A percentile compares a stretch with the other conserved stretches of the same genome.
Conservation (phyloP, 1,140 invertebrate species). For the Drosophila parabipectinata region DNA sequence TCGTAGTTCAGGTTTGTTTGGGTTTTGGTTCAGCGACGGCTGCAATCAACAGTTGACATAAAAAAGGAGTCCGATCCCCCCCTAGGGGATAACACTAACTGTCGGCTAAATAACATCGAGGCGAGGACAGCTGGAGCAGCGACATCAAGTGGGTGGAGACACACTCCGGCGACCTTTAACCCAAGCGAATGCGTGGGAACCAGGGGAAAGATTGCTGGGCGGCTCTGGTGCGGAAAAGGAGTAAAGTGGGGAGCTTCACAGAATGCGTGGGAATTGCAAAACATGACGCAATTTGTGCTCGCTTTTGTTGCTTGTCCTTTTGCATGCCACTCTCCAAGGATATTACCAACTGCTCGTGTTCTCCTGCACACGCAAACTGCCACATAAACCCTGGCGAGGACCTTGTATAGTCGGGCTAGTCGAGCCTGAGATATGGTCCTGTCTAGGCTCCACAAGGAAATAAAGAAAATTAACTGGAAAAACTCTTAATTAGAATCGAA, state of each 20-base stretch:
- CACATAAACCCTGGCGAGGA: constrained; percentile 20
- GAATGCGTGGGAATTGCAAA: constrained; percentile 67
- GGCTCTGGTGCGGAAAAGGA: not conserved
- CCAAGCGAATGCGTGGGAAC: constrained; percentile 15
- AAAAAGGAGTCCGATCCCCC: constrained; percentile 27
- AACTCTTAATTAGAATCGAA: not conserved
- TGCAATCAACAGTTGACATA: constrained; percentile 58
- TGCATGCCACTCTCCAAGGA: constrained; percentile 53
- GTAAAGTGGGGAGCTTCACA: constrained; percentile 2
- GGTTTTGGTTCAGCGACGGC: constrained; percentile 11
- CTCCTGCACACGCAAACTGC: constrained; percentile 30
- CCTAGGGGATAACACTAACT: constrained; percentile 25
- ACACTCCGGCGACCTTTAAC: constrained; percentile 64
- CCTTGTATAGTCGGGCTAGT: constrained; percentile 9
- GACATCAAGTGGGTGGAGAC: constrained; percentile 50
- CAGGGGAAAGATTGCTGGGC: not conserved
- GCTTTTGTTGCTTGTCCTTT: constrained; percentile 49
- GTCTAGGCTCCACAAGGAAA: not conserved
- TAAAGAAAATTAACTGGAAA: not conserved
- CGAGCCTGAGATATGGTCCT: constrained; percentile 35
- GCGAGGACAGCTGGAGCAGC: constrained; percentile 40
- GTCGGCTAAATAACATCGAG: constrained; percentile 43
- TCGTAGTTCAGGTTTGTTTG: not conserved
- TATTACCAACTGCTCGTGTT: constrained; percentile 43
- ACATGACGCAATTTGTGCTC: constrained; percentile 71